Evolutionary conservation across 2,797 vertebrate genomes (phyloP).

Genomic region (Sandelia bainsii): DNA sequence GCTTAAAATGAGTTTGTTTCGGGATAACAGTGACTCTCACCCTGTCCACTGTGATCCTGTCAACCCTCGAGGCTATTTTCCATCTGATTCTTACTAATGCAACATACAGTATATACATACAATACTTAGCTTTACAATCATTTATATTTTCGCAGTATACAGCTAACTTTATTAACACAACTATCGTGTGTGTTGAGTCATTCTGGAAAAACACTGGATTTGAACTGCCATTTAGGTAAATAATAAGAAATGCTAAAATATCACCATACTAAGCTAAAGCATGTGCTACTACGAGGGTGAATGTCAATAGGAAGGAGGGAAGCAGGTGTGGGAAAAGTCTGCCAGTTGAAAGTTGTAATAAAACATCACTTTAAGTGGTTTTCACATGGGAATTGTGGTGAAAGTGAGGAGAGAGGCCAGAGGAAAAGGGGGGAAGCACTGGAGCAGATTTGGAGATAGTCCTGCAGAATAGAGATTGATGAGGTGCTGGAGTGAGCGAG

Average conservation of each 20-base stretch:
- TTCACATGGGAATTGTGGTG: constrained; percentile 39
- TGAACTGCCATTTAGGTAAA: neutral
- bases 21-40: too few relatives aligned
- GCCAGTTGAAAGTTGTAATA: constrained; percentile 40
- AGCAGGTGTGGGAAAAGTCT: neutral
- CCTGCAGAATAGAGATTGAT: constrained; percentile 67
- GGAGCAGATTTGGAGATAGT: constrained; percentile 52
- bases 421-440: constrained; percentile 36
- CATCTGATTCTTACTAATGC: too few relatives aligned
- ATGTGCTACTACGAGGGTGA: neutral
- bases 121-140: too few relatives aligned
- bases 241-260: neutral
- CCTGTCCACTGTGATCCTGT: constrained; percentile 14
- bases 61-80: neutral
- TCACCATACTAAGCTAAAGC: neutral
- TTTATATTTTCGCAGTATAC: neutral
- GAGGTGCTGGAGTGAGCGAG: constrained; percentile 34
- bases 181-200: neutral
- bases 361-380: constrained; percentile 54
- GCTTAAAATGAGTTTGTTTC: neutral
- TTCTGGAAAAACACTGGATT: neutral
- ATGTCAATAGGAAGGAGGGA: neutral
- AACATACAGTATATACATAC: too few relatives aligned
- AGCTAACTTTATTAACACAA: neutral
- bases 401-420: constrained; percentile 40